Base-by-base conservation (phyloP, 2,113 vertebrate species). In the Butastur rufipennis region DNA sequence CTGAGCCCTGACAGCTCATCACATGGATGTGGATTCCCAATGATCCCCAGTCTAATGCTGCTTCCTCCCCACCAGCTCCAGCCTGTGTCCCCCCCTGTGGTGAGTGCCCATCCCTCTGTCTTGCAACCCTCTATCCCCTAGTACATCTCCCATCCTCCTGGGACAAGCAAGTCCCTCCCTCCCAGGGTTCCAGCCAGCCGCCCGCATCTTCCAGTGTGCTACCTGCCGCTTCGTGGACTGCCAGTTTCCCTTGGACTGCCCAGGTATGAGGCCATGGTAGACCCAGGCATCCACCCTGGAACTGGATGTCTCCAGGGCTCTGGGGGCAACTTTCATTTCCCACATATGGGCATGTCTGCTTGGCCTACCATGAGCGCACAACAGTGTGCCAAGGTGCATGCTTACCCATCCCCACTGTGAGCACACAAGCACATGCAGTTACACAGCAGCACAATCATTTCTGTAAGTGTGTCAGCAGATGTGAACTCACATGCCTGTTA, bases 81-180 rank as follows among this genome's bases (percentile, higher is more conserved):
- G 42, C 45, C 86, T 96, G 96, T 8, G 3, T 95, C 22, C 96
- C 96, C 0, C 96, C 95, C 32, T 96, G 96, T 42, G 95, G 96
- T 95, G 59, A 95, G 95, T 92, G 50, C 27, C 29, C 3, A 4
- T 32, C 42, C 29, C 12, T 50, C 32, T 79, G 38, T 29, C 74
- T 63, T 67, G 20, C 56, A 55, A n/a, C 18, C 13, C 7, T 6
- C 20, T 47, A 15, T 40, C 38, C 62, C 59, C 27, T 25, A 4
- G 16, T 3, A 14, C 36, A 18, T 63, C 19, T 68, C 53, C 67
- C 59, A 36, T 8, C 15, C 31, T 53, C 29, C 36, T 73, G 68
- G 40, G n/a, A 62, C 25, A 32, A 66, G 27, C 63, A 50, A 50
- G 14, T 42, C 42, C 92, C 67, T 88, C 32, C 59, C 14, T 73